Conservation (phyloP, 2,888 invertebrate genomes). For the Hipparchia semele region DNA sequence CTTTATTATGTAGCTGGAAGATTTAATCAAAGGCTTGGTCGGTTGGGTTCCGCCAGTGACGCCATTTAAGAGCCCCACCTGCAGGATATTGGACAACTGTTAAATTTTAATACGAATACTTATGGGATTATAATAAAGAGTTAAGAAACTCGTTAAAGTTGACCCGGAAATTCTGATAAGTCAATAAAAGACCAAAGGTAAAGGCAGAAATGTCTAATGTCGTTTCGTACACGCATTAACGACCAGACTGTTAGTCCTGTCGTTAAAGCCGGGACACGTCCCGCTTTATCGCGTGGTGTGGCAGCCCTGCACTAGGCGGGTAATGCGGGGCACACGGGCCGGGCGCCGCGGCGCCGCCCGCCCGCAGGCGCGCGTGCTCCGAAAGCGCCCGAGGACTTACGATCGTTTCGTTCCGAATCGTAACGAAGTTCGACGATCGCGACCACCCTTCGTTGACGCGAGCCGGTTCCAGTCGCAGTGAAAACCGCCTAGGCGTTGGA, state of each 20-base stretch:
- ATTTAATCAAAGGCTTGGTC: constrained; percentile 68
- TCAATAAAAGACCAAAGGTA: constrained; percentile 5
- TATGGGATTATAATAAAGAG: neutral
- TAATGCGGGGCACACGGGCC: constrained; percentile 65
- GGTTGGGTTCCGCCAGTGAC: constrained; percentile 37
- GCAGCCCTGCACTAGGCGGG: constrained; percentile 55
- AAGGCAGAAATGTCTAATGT: neutral
- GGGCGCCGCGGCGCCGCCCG: constrained; percentile 62
- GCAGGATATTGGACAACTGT: constrained; percentile 1
- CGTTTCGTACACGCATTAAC: neutral
- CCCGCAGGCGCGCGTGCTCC: constrained; percentile 80
- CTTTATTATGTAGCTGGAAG: constrained; percentile 42
- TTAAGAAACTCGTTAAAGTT: neutral
- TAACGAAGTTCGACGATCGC: constrained; percentile 80
- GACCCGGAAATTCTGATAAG: constrained; percentile 2
- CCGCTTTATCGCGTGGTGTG: constrained; percentile 45
- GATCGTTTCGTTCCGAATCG: constrained; percentile 77
- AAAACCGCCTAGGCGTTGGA: constrained; percentile 78
- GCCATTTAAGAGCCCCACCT: neutral
- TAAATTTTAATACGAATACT: neutral
- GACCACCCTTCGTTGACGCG: constrained; percentile 77
- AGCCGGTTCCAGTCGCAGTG: constrained; percentile 79
- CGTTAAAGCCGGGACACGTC: constrained; percentile 13
- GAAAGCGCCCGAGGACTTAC: constrained; percentile 75
- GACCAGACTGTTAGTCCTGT: neutral